phyloP scores from a whole-genome alignment of 2,888 invertebrate species.

The Caenorhabditis imperialis region DNA sequence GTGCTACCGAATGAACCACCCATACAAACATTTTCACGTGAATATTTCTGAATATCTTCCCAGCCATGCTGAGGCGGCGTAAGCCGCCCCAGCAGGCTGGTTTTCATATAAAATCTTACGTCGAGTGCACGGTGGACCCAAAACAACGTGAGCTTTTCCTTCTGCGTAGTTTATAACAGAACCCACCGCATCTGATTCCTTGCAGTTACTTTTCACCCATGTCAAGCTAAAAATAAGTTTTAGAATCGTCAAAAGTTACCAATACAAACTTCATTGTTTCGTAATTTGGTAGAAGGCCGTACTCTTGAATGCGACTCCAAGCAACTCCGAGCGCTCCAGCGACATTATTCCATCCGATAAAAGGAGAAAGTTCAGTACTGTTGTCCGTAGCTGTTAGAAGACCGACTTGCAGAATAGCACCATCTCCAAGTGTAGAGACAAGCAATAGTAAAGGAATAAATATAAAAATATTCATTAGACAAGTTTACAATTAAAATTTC shows the following conservation, averaged over 20 bases:
- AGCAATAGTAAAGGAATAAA: conserved; percentile 15
- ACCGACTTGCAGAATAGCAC: conserved; percentile 45
- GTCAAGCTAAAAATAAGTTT: conserved; percentile 53
- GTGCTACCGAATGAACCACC: no score
- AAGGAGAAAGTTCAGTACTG: conserved; percentile 18
- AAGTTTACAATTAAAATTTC: no score
- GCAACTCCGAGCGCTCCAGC: conserved; percentile 57
- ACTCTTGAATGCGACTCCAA: conserved; percentile 47
- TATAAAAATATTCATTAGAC: no score
- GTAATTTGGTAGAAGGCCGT: conserved; percentile 46
- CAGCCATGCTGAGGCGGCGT: no score
- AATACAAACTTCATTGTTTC: conserved; percentile 45
- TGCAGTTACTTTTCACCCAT: conserved; percentile 56
- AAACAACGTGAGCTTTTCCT: conserved; percentile 51
- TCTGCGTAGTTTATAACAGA: conserved; percentile 54
- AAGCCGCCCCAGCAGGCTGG: no score
- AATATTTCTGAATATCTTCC: not conserved
- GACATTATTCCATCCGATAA: conserved; percentile 56
- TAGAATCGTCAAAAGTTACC: no score
- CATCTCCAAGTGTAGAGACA: conserved; percentile 11
- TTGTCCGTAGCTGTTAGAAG: conserved; percentile 41
- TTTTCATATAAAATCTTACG: conserved; percentile 44
- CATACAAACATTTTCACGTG: no score
- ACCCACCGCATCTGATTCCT: conserved; percentile 49
- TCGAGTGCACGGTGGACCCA: conserved; percentile 62